Evolutionary conservation across 2,797 vertebrate genomes (phyloP).

Genomic region (Leuciscus waleckii): DNA sequence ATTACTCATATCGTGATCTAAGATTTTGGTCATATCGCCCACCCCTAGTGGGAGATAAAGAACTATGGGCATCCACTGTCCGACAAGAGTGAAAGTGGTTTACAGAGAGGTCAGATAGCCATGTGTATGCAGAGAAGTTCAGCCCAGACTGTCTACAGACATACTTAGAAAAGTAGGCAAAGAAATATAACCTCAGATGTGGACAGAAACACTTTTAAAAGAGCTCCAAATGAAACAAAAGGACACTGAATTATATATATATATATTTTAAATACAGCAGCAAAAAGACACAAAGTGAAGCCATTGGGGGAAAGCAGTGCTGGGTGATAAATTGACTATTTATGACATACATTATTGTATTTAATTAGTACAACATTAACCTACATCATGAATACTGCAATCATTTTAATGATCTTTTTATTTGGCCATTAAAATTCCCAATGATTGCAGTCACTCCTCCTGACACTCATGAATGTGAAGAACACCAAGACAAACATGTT

Average conservation of each 20-base stretch:
- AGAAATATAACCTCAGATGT: neutral
- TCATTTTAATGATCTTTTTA: neutral
- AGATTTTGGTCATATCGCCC: neutral
- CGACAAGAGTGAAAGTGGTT: neutral
- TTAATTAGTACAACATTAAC: neutral
- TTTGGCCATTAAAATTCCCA: neutral
- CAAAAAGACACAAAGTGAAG: neutral
- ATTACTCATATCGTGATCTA: neutral
- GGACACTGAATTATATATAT: neutral
- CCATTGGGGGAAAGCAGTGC: neutral
- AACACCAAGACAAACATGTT: neutral
- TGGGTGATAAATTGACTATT: neutral
- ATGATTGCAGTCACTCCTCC: neutral
- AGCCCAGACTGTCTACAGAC: slow-evolving; percentile 44
- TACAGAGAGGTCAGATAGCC: neutral
- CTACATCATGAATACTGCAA: neutral
- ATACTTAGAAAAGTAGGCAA: slow-evolving; percentile 27
- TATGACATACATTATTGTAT: neutral
- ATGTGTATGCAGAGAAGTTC: neutral
- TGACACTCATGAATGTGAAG: neutral
- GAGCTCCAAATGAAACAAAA: neutral
- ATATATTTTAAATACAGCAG: neutral
- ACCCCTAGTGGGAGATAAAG: neutral
- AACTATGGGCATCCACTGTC: neutral
- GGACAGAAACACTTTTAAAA: neutral